A percentile compares a stretch with the other conserved stretches of the same genome.
Conservation (phyloP, 92 coral and sea anemone species). For the Anthopleura xanthogrammica region DNA sequence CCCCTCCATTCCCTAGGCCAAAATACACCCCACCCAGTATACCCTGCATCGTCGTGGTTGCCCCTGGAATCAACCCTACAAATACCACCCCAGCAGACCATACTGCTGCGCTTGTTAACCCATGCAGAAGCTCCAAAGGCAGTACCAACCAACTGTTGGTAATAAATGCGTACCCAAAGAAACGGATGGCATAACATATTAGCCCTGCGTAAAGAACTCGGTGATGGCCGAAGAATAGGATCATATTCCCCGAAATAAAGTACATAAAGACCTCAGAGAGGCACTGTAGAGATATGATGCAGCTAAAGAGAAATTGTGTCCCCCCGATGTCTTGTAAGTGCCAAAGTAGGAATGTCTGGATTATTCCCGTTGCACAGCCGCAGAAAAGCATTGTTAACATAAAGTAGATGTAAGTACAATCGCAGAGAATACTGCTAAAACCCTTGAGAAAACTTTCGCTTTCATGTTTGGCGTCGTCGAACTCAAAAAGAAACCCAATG, state of each 20-base stretch:
- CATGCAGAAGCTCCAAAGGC: conserved; percentile 87
- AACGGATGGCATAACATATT: conserved; percentile 69
- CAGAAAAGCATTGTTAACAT: conserved; percentile 71
- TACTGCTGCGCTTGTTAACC: conserved; percentile 83
- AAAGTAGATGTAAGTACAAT: conserved; percentile 60
- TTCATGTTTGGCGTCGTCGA: conserved; percentile 52
- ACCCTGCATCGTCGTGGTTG: conserved; percentile 88
- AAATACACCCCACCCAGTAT: conserved; percentile 84
- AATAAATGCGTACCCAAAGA: conserved; percentile 76
- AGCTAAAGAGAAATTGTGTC: conserved; percentile 86
- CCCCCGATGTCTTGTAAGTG: conserved; percentile 91
- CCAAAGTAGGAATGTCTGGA: conserved; percentile 88
- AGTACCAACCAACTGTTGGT: conserved; percentile 81
- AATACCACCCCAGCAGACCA: conserved; percentile 95
- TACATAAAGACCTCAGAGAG: conserved; percentile 68
- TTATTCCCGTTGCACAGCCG: conserved; percentile 77
- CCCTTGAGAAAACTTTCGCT: conserved; percentile 54
- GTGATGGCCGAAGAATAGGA: conserved; percentile 69
- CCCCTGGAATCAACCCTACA: conserved; percentile 80
- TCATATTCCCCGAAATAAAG: conserved; percentile 62
- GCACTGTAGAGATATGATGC: conserved; percentile 79
- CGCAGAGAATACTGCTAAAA: conserved; percentile 35
- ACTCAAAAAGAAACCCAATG: conserved; percentile 70
- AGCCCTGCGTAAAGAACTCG: conserved; percentile 71
- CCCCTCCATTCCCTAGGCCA: conserved; percentile 91